These are phyloP conservation scores for Paraescarpia echinospica DNA, from an alignment of 1,140 invertebrate species.

Conservation along the genomic window DNA sequence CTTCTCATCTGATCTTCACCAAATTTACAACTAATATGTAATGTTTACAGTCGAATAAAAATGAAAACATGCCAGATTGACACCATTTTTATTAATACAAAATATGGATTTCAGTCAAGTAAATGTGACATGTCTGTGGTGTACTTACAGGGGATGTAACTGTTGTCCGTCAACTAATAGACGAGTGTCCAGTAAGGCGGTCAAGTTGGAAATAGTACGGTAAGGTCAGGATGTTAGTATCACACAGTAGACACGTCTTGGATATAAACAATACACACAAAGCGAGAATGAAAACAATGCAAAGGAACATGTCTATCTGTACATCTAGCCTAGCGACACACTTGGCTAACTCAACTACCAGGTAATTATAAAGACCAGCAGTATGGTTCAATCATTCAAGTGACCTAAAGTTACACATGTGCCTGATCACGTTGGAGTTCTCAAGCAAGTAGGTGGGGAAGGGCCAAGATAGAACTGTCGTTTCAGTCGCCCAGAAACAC, in stretches of 20 bases:
- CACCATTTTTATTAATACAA: too few species aligned
- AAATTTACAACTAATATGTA: too few species aligned
- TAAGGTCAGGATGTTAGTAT: neutral
- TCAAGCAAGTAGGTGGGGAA: neutral
- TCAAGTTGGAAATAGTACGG: neutral
- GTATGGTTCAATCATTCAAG: neutral
- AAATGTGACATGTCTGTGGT: too few species aligned
- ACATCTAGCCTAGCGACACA: neutral
- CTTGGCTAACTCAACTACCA: neutral
- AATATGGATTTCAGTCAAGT: too few species aligned
- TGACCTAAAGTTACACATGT: neutral
- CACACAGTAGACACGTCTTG: neutral
- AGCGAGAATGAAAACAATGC: neutral
- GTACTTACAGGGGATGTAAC: neutral
- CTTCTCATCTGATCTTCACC: too few species aligned
- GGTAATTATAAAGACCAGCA: neutral
- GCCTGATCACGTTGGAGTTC: neutral
- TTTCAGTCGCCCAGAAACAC: neutral
- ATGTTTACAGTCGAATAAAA: too few species aligned
- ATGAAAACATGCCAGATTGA: too few species aligned
- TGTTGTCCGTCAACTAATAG: neutral
- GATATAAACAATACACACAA: neutral
- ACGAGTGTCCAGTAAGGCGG: neutral
- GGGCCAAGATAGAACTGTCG: neutral
- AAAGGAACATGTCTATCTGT: neutral